Base-by-base conservation (phyloP, 1,140 invertebrate species). In the Apis cerana region DNA sequence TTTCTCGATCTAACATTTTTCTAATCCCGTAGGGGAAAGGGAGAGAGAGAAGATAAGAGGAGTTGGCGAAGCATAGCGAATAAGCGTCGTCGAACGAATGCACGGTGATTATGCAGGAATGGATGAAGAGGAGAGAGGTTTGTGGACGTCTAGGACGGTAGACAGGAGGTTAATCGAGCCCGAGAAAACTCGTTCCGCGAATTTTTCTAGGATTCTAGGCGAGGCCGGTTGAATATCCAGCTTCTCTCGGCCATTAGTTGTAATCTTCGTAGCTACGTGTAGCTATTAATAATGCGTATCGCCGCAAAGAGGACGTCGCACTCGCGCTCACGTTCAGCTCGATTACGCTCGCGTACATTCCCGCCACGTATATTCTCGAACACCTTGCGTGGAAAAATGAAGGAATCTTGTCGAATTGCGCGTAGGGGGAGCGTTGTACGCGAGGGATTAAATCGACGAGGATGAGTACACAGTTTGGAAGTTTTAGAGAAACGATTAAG, bases 171-270 rank as follows among this genome's bases (percentile, higher is more conserved):
- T 56, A 72, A 72, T 12, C 52, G 21, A 50, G 79, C 72, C 64
- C 19, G 64, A 61, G 80, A 52, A 76, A 82, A 82, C 80, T 82
- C 72, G 80, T 82, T 76, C 54, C 56, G 23, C 33, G 23, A 64
- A 82, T 82, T 82, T 82, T 82, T 82, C 80, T 76, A 68, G 64
- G 80, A 82, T 76, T 76, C 72, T 82, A 82, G 80, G 80, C 80
- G 80, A 82, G 80, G 80, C 74, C 54, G 64, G 64, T 82, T 82
- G 72, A 61, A 76, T 59, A 82, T 82, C 72, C 78, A 67, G 65
- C 74, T 17, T 54, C 74, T 15, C 23, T 17, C 5, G 74, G 17
- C 80, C 74, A 76, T 82, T 82, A 82, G 72, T 82, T 82, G 72
- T 69, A 68, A 82, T 82, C 64, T 23, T 69, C 80, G 80, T 61